Conservation (phyloP, 1,140 invertebrate genomes). For the Bombus soroeensis region DNA sequence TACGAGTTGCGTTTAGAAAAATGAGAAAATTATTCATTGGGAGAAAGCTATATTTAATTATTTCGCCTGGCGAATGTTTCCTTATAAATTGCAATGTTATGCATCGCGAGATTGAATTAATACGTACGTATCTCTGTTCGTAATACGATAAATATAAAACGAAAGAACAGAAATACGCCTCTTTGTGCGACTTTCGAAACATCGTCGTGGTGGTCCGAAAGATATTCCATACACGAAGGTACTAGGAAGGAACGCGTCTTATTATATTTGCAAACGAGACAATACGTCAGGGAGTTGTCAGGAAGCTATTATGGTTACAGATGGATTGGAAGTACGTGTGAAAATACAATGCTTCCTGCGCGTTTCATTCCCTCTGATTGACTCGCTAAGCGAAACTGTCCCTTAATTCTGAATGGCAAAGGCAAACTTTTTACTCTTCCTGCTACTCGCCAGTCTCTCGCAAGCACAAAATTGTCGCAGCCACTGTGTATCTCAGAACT, state of each 20-base stretch:
- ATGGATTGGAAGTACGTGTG: neutral
- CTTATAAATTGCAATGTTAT: no score
- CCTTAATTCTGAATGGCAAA: neutral
- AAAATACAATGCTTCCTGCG: neutral
- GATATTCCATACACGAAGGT: constrained; percentile 29
- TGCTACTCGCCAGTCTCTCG: neutral
- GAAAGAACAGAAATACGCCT: neutral
- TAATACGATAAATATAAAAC: neutral
- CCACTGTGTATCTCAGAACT: neutral
- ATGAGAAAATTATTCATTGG: no score
- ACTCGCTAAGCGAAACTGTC: no score
- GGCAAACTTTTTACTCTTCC: neutral
- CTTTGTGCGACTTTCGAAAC: neutral
- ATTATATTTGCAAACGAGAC: constrained; percentile 29
- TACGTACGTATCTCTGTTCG: no score
- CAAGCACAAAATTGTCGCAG: neutral
- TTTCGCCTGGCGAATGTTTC: no score
- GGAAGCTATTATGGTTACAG: neutral
- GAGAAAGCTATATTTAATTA: no score
- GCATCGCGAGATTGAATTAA: no score
- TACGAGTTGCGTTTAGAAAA: no score
- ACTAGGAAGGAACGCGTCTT: neutral
- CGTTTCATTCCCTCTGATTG: neutral
- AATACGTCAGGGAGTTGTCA: constrained; percentile 9
- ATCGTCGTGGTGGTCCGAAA: constrained; percentile 1